Evolutionary conservation across 2,113 vertebrate species (phyloP).

Genomic region (Rhineura floridana): DNA sequence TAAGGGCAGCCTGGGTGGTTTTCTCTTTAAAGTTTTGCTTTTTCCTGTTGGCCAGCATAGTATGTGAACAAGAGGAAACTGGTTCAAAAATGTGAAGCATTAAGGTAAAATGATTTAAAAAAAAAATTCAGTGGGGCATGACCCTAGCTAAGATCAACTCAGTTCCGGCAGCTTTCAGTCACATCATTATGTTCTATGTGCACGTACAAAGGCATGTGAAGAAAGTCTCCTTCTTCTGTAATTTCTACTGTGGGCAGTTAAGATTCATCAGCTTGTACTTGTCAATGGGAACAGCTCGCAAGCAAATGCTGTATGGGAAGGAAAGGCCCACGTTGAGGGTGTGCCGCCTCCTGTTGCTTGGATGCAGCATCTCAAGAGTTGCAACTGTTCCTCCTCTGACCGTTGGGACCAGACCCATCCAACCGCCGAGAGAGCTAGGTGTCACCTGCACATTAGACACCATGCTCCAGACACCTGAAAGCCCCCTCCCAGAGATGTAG

Average conservation of each 20-base stretch:
- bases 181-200: not conserved
- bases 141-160: conserved; percentile 40
- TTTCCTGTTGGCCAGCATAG: conserved; percentile 49
- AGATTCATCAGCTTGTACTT: not conserved
- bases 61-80: conserved; percentile 59
- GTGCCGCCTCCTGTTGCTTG: not conserved
- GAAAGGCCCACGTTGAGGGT: not conserved
- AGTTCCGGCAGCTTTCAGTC: conserved; percentile 4
- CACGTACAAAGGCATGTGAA: not conserved
- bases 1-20: conserved; percentile 79
- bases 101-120: conserved; percentile 50
- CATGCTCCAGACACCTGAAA: too few relatives aligned
- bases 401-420: too few relatives aligned
- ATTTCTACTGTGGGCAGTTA: not conserved
- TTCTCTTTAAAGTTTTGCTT: conserved; percentile 53
- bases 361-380: not conserved
- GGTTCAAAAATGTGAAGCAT: conserved; percentile 37
- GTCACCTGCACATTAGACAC: too few relatives aligned
- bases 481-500: too few relatives aligned
- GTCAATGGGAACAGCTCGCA: not conserved
- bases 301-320: not conserved
- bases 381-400: not conserved
- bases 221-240: conserved; percentile 13
- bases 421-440: too few relatives aligned
- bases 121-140: conserved; percentile 28